Conservation (phyloP, 2,888 invertebrate species). For the Athetis lepigone region DNA sequence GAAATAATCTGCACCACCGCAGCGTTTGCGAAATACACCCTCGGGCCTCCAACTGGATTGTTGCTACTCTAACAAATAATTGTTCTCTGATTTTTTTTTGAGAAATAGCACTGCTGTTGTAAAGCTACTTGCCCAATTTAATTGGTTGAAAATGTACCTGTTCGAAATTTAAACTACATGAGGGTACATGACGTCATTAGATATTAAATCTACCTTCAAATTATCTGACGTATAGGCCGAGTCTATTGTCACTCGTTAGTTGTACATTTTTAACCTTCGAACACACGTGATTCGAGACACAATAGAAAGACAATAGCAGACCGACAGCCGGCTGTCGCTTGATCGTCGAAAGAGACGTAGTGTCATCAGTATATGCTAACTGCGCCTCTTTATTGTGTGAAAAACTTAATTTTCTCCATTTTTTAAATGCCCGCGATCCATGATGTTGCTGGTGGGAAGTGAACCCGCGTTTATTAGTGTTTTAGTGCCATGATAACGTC, state of each 20-base stretch:
- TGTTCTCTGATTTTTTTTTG: constrained; percentile 24
- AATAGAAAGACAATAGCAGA: too few relatives aligned
- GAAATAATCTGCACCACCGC: constrained; percentile 64
- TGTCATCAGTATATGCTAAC: too few relatives aligned
- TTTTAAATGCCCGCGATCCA: too few relatives aligned
- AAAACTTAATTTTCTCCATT: too few relatives aligned
- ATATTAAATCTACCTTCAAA: background rate
- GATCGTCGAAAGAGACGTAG: too few relatives aligned
- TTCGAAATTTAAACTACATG: constrained; percentile 1
- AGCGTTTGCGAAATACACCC: constrained; percentile 51
- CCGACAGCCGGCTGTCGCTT: too few relatives aligned
- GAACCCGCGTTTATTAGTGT: too few relatives aligned
- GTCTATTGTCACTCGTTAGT: background rate
- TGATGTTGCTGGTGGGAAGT: too few relatives aligned
- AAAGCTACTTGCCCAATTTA: constrained; percentile 6
- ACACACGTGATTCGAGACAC: background rate
- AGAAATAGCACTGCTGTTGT: background rate
- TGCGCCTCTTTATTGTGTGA: too few relatives aligned
- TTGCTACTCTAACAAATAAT: constrained; percentile 41
- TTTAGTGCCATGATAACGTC: too few relatives aligned
- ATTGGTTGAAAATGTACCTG: background rate
- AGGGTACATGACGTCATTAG: background rate
- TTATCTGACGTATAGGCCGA: background rate
- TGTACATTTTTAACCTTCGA: too few relatives aligned
- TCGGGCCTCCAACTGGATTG: constrained; percentile 44